Conservation (phyloP, 2,113 vertebrate genomes). For the Chionis minor region DNA sequence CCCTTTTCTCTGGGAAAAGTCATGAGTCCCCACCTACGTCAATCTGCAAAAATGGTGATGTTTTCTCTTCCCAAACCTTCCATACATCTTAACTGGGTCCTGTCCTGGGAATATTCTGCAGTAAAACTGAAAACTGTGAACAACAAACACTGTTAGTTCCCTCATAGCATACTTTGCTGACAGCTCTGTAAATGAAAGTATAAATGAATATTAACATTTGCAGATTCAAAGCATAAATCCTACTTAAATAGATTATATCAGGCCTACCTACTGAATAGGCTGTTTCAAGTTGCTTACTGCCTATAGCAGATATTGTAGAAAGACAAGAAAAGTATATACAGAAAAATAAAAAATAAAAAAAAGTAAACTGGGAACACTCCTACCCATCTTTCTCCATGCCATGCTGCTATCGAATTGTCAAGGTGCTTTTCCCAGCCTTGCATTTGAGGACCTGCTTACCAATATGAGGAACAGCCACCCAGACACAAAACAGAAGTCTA, state of each 20-base stretch:
- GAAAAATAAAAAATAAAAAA: background rate
- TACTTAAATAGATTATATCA: background rate
- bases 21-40: background rate
- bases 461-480: background rate
- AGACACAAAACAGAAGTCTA: background rate
- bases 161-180: background rate
- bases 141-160: background rate
- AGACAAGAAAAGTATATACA: rapidly evolving
- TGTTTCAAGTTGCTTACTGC: background rate
- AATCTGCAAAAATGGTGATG: background rate
- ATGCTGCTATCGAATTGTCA: background rate
- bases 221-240: background rate
- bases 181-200: background rate
- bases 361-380: background rate
- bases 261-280: background rate
- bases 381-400: background rate
- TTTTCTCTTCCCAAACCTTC: background rate
- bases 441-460: background rate
- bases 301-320: background rate
- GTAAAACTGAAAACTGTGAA: background rate
- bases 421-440: background rate
- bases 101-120: background rate
- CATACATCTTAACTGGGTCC: background rate
- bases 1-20: background rate
- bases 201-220: background rate